Percentiles rank a stretch among this genome's conserved stretches.
These are phyloP conservation scores for Hypocryptadius cinnamomeus DNA, from an alignment of 2,113 vertebrate genomes.

Conservation along the genomic window DNA sequence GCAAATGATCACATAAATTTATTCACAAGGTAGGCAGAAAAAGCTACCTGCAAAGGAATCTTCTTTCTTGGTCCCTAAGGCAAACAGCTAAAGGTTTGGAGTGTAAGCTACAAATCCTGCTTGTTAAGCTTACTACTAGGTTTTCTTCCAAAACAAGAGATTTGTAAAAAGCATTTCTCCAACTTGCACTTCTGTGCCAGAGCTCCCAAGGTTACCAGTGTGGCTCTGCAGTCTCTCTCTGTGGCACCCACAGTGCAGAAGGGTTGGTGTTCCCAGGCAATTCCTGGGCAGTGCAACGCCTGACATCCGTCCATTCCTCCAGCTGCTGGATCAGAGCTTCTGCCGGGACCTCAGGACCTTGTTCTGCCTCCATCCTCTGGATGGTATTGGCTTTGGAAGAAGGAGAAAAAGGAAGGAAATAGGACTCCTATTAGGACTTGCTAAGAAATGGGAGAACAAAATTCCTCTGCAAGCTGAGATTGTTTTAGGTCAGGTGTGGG, in stretches of 20 bases:
- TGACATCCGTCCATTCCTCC: background rate
- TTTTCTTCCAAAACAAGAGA: background rate
- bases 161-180: background rate
- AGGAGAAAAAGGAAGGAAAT: background rate
- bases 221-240: fast-evolving
- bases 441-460: background rate
- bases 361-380: background rate
- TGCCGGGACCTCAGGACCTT: background rate
- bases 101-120: background rate
- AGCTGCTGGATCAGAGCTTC: background rate
- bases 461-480: background rate
- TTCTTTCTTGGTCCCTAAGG: background rate
- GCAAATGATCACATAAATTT: background rate
- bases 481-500: background rate
- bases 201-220: background rate
- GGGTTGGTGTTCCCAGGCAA: background rate
- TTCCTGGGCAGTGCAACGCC: fast-evolving
- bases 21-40: background rate
- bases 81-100: background rate
- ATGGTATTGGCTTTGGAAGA: background rate
- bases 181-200: background rate
- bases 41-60: background rate
- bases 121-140: background rate
- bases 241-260: fast-evolving
- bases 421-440: background rate